Conservation (phyloP, 2,797 vertebrate genomes). For the Rhinogobio ventralis region DNA sequence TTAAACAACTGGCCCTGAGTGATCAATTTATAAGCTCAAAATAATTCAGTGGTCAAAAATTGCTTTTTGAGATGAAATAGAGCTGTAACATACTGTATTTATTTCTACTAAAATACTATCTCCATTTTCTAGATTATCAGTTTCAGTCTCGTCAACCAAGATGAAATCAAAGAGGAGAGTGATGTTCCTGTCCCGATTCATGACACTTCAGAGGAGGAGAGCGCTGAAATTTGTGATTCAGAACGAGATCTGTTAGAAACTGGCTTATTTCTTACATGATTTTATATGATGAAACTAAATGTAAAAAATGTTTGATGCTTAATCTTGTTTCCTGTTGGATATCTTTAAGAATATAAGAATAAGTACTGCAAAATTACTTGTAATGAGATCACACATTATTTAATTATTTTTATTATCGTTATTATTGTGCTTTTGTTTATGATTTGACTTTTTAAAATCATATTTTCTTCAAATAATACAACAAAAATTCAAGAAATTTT, state of each 20-base stretch:
- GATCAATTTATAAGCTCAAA: neutral
- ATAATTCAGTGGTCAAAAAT: neutral
- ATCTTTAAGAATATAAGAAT: neutral
- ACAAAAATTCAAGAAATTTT: neutral
- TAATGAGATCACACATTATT: neutral
- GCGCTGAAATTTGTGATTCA: neutral
- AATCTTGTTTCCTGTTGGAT: neutral
- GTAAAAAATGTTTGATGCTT: neutral
- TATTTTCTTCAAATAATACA: neutral
- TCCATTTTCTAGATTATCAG: slow-evolving; percentile 18
- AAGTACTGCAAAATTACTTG: neutral
- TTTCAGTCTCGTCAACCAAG: slow-evolving; percentile 12
- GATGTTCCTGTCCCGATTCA: neutral
- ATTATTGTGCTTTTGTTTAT: neutral
- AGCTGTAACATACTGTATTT: neutral
- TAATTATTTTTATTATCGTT: neutral
- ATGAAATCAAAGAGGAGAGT: neutral
- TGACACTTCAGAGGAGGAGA: neutral
- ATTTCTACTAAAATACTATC: neutral
- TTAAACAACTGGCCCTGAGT: too few relatives aligned
- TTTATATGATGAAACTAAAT: neutral
- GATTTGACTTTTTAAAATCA: neutral
- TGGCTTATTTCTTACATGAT: slow-evolving; percentile 16
- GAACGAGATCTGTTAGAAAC: neutral
- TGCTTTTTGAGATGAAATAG: neutral